Percentiles rank a stretch among this genome's conserved stretches.
These are phyloP conservation scores for Hydrotaea cyrtoneurina DNA, from an alignment of 2,888 invertebrate species.

Conservation along the genomic window DNA sequence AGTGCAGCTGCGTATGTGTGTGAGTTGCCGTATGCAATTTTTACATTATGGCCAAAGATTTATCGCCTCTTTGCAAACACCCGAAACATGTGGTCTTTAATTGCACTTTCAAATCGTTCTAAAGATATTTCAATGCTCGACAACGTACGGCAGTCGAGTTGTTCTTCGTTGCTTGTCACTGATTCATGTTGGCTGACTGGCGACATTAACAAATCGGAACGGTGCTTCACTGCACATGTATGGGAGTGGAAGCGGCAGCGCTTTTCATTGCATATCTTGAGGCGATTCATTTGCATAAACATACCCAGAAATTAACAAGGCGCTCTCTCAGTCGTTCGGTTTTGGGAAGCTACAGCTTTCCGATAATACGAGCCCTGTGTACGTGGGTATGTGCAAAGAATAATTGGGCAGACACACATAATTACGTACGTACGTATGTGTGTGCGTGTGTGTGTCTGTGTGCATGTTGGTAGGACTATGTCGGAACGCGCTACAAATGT, in stretches of 20 bases:
- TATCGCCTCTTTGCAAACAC: not conserved
- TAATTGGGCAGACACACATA: not conserved
- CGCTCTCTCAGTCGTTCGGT: not conserved
- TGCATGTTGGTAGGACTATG: not conserved
- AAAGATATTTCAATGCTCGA: not conserved
- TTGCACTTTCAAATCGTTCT: not conserved
- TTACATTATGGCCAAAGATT: not conserved
- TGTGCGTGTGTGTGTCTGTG: too few species aligned
- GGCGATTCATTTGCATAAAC: constrained; percentile 50
- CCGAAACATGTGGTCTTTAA: constrained; percentile 23
- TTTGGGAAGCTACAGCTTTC: not conserved
- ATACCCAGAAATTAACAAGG: constrained; percentile 23
- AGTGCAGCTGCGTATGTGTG: too few species aligned
- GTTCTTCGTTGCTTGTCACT: not conserved
- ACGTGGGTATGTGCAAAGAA: constrained; percentile 1
- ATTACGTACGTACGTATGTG: not conserved
- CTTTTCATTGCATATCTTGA: constrained; percentile 24
- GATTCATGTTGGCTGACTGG: constrained; percentile 32
- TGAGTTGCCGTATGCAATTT: not conserved
- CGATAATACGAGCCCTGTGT: not conserved
- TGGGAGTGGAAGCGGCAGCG: not conserved
- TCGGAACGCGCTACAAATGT: constrained; percentile 8
- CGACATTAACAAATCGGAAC: constrained; percentile 38
- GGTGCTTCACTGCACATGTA: constrained; percentile 10
- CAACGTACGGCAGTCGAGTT: not conserved